A percentile compares a stretch with the other conserved stretches of the same genome.
phyloP scores from a whole-genome alignment of 1,140 invertebrate species.

The Drosophila quadrilineata region DNA sequence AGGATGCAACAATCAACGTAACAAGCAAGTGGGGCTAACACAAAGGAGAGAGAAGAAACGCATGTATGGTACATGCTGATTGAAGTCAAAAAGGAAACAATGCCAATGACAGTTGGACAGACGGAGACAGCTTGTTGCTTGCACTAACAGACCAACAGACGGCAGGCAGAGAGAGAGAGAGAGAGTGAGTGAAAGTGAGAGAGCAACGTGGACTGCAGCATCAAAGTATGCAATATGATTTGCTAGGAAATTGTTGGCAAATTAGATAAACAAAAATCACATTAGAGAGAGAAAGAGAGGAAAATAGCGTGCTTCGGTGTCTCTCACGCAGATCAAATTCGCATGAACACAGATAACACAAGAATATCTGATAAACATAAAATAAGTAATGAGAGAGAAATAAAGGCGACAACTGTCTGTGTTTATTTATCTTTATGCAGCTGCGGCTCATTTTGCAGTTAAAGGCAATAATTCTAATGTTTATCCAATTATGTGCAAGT shows the following conservation, averaged over 20 bases:
- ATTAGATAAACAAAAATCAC: background rate
- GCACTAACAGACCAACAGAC: too few relatives aligned
- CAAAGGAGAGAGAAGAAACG: background rate
- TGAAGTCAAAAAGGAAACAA: conserved; percentile 46
- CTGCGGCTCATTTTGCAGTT: too few relatives aligned
- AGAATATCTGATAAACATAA: too few relatives aligned
- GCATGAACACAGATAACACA: too few relatives aligned
- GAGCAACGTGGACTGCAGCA: background rate
- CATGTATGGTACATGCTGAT: conserved; percentile 4
- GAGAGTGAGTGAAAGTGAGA: background rate
- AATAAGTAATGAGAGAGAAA: too few relatives aligned
- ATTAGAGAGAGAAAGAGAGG: background rate
- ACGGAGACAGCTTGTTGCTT: conserved; percentile 32
- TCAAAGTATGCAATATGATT: background rate
- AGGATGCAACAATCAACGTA: conserved; percentile 30
- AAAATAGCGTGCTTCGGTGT: background rate
- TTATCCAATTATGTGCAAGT: background rate
- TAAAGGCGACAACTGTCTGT: too few relatives aligned
- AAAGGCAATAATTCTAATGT: too few relatives aligned
- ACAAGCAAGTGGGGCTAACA: conserved; percentile 5
- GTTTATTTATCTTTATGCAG: background rate
- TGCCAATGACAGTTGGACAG: conserved; percentile 29
- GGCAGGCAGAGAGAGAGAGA: background rate
- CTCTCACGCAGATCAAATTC: too few relatives aligned
- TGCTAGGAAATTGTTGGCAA: background rate